phyloP scores from a whole-genome alignment of 2,113 vertebrate genomes.

The Electrona antarctica region DNA sequence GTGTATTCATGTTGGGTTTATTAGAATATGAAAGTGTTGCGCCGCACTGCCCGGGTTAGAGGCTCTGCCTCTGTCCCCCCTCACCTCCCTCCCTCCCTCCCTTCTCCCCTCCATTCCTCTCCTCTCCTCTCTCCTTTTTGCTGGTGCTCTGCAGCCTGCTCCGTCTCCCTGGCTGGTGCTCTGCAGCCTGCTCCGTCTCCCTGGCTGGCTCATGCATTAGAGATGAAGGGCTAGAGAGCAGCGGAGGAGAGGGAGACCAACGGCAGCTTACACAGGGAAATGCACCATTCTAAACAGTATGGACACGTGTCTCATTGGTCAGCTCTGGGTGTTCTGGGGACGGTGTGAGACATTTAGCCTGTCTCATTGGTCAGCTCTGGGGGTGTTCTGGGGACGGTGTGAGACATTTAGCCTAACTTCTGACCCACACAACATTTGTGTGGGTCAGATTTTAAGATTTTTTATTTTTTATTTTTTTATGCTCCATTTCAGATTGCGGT shows the following conservation, averaged over 20 bases:
- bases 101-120: constrained; percentile 51
- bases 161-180: constrained; percentile 36
- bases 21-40: constrained; percentile 99
- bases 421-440: no score
- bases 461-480: no score
- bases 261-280: constrained; percentile 67
- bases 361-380: no score
- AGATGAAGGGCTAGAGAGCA: constrained; percentile 72
- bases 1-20: constrained; percentile 89
- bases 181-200: constrained; percentile 64
- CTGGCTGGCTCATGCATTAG: constrained; percentile 77
- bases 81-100: constrained; percentile 20
- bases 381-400: no score
- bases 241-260: constrained; percentile 63
- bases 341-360: no score
- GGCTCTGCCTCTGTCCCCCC: constrained; percentile 7
- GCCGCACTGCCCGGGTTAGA: constrained; percentile 82
- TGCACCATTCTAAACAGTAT: constrained; percentile 69
- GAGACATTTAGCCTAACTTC: no score
- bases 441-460: no score
- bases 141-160: constrained; percentile 59
- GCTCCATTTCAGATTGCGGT: no score
- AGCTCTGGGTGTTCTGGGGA: no score
- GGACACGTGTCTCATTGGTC: constrained; percentile 42
- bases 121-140: constrained; percentile 4